Percentiles rank a stretch among this genome's conserved stretches.
Conservation (phyloP, 2,797 vertebrate genomes). For the Gallinago nigripennis region DNA sequence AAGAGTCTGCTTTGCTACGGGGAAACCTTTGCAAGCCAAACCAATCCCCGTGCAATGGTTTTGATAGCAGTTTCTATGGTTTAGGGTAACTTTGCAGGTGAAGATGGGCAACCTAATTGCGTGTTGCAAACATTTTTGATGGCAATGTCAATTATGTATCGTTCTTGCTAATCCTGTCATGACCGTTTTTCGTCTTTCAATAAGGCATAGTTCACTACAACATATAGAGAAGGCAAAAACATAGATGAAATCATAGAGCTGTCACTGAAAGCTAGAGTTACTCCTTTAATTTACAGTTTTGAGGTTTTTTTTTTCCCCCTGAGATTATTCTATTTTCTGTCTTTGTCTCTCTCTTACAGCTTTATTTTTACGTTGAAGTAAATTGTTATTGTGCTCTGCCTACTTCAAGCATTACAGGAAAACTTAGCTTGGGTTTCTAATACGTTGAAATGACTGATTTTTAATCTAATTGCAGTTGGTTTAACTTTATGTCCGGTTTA, state of each 20-base stretch:
- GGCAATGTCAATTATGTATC: neutral
- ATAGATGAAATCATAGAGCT: neutral
- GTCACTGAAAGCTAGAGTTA: neutral
- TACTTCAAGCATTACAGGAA: neutral
- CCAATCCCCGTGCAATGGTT: neutral
- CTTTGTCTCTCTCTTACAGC: neutral
- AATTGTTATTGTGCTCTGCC: constrained; percentile 20
- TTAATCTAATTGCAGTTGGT: constrained; percentile 45
- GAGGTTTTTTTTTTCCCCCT: accelerated
- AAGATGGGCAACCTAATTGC: neutral
- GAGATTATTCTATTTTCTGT: neutral
- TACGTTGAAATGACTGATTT: constrained; percentile 3
- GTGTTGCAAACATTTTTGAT: neutral
- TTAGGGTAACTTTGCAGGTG: neutral
- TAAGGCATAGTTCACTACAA: neutral
- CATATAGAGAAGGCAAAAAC: neutral
- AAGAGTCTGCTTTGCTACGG: neutral
- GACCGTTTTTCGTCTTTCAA: neutral
- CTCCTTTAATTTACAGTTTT: neutral
- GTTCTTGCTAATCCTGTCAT: neutral
- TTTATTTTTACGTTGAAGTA: constrained; percentile 12
- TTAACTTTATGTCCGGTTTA: constrained; percentile 44
- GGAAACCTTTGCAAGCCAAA: neutral
- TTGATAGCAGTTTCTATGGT: neutral
- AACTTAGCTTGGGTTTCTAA: constrained; percentile 1